phyloP scores from a whole-genome alignment of 2,888 invertebrate genomes.

The Phasia obesa region DNA sequence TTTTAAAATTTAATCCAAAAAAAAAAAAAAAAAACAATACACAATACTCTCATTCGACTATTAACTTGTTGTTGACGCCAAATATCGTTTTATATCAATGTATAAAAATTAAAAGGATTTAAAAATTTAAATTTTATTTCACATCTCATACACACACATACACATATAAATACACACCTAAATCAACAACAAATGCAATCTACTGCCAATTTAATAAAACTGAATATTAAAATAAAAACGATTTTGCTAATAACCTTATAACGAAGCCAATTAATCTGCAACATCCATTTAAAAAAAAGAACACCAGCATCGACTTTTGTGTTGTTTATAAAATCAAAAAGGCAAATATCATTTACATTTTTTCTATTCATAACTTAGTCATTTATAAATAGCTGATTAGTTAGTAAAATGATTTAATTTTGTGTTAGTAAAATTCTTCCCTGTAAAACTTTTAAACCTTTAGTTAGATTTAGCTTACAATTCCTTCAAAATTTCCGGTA shows the following conservation, averaged over 20 bases:
- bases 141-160: conserved; percentile 27
- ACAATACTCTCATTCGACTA: conserved; percentile 14
- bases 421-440: neutral
- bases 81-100: conserved; percentile 53
- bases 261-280: conserved; percentile 59
- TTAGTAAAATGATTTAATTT: neutral
- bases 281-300: conserved; percentile 40
- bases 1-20: neutral
- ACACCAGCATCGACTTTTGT: conserved; percentile 52
- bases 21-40: too few relatives aligned
- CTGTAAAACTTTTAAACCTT: neutral
- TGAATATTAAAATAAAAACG: neutral
- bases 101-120: conserved; percentile 4
- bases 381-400: conserved; percentile 1
- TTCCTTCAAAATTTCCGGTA: neutral
- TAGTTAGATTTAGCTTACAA: neutral
- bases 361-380: conserved; percentile 3
- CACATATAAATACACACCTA: neutral
- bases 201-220: conserved; percentile 58
- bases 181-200: conserved; percentile 32
- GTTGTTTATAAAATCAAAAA: conserved; percentile 50
- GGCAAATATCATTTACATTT: conserved; percentile 62
- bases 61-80: conserved; percentile 63
- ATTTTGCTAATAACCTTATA: conserved; percentile 57
- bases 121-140: neutral